These are phyloP conservation scores for Enteromius mattozi DNA, from an alignment of 2,797 vertebrate species.

Conservation along the genomic window DNA sequence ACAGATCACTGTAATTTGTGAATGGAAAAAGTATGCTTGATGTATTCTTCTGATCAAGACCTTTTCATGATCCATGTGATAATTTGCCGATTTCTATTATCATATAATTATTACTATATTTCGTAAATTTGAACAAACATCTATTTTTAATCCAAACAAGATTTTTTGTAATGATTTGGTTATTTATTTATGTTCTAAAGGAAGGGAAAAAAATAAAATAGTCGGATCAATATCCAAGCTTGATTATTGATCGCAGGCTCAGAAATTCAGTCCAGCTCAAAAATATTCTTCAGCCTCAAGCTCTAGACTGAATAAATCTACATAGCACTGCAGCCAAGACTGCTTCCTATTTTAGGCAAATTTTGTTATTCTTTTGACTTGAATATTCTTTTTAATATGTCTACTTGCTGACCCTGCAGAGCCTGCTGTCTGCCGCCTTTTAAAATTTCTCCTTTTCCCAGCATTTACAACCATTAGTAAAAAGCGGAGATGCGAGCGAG, in stretches of 20 bases:
- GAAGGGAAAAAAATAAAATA: not conserved
- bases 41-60: not conserved
- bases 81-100: not conserved
- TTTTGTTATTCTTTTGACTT: constrained; percentile 40
- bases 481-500: constrained; percentile 44
- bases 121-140: not conserved
- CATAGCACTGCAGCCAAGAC: not conserved
- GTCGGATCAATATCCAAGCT: not conserved
- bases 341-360: constrained; percentile 13
- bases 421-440: constrained; percentile 41
- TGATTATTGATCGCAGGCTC: not conserved
- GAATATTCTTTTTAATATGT: constrained; percentile 32
- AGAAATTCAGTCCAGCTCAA: not conserved
- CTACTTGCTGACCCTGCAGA: constrained; percentile 38
- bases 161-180: not conserved
- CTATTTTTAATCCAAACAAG: not conserved
- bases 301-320: constrained; percentile 14
- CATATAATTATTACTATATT: not conserved
- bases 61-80: not conserved
- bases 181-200: not conserved
- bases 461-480: constrained; percentile 52
- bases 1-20: not conserved
- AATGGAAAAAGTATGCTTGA: not conserved
- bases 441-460: constrained; percentile 32
- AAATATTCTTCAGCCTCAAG: constrained; percentile 10